A percentile compares a stretch with the other conserved stretches of the same genome.
Conservation (phyloP, 2,113 vertebrate species). For the Rhizomys pruinosus region DNA sequence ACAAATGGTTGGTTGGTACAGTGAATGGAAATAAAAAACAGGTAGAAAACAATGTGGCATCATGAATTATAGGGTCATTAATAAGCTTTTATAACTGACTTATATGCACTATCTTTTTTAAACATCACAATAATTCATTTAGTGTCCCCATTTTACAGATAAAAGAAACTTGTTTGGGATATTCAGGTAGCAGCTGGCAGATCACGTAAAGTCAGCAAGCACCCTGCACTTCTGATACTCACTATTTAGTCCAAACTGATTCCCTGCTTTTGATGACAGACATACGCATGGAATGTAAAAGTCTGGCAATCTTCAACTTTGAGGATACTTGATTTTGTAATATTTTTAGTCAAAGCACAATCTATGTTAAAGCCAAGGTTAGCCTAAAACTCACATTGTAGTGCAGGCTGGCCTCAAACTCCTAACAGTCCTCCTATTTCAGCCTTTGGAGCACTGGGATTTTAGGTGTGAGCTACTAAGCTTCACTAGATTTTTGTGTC, state of each 20-base stretch:
- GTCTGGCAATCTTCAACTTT: background rate
- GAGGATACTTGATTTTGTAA: background rate
- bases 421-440: background rate
- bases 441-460: background rate
- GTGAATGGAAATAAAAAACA: background rate
- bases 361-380: background rate
- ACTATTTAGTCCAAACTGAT: fast-evolving
- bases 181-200: background rate
- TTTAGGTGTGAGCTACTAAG: background rate
- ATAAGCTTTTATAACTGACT: background rate
- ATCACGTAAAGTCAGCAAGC: background rate
- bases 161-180: background rate
- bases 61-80: background rate
- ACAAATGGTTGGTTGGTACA: background rate
- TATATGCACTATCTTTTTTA: constrained; percentile 6
- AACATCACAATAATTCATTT: background rate
- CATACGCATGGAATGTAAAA: fast-evolving
- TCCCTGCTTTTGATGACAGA: background rate
- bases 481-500: background rate
- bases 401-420: background rate
- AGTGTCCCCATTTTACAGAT: background rate
- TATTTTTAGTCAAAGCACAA: background rate
- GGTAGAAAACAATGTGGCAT: background rate
- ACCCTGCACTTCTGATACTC: background rate
- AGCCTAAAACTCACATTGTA: background rate